These are phyloP conservation scores for Herpailurus yagouaroundi DNA, from an alignment of 2,113 vertebrate genomes.

Conservation along the genomic window DNA sequence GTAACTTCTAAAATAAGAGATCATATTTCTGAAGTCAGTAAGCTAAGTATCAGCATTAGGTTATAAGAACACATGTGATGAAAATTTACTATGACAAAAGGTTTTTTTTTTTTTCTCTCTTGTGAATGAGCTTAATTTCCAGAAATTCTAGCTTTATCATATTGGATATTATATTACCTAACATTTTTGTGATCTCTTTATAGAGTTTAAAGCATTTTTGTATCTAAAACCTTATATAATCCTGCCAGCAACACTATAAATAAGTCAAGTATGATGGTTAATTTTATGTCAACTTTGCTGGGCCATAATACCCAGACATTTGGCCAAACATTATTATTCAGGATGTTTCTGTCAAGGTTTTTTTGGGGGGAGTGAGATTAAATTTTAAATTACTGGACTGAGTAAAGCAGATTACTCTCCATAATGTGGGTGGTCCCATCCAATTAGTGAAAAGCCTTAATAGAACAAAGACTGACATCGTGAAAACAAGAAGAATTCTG, in stretches of 20 bases:
- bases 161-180: background rate
- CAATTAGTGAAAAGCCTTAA: background rate
- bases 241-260: background rate
- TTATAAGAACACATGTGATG: background rate
- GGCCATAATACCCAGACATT: background rate
- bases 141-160: background rate
- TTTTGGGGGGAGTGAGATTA: background rate
- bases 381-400: background rate
- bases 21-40: background rate
- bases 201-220: slow-evolving; percentile 14
- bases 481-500: background rate
- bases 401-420: background rate
- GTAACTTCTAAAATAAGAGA: background rate
- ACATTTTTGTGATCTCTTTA: background rate
- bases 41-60: background rate
- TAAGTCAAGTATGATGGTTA: background rate
- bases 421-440: background rate
- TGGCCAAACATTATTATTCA: background rate
- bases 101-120: background rate
- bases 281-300: background rate
- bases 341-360: background rate
- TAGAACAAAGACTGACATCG: background rate
- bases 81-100: background rate
- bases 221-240: background rate
- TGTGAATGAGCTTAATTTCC: background rate